Evolutionary conservation across 1,140 invertebrate genomes (phyloP).

Genomic region (Popillia japonica): DNA sequence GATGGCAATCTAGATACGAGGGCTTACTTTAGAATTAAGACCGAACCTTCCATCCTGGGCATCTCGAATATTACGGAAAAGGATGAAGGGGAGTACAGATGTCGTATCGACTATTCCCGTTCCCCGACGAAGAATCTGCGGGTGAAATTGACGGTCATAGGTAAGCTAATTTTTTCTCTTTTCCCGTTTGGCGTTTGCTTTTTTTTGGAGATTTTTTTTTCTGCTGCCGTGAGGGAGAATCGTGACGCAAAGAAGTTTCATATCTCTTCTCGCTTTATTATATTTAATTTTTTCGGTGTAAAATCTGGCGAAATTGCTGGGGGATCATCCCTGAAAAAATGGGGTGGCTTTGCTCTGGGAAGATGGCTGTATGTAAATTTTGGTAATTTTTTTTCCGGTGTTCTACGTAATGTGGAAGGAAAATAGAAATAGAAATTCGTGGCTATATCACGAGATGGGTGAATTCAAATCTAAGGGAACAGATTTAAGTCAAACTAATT

Average conservation of each 20-base stretch:
- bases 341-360: too few relatives aligned
- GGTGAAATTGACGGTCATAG: conserved; percentile 73
- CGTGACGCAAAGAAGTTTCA: too few relatives aligned
- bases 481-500: too few relatives aligned
- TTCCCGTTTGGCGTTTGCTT: too few relatives aligned
- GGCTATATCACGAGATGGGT: too few relatives aligned
- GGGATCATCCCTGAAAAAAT: neutral
- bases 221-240: too few relatives aligned
- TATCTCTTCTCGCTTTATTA: neutral
- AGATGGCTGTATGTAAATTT: too few relatives aligned
- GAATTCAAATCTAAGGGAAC: too few relatives aligned
- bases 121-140: conserved; percentile 76
- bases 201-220: conserved; percentile 34
- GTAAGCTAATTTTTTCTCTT: conserved; percentile 64
- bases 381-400: too few relatives aligned
- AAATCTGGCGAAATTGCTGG: neutral
- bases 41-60: conserved; percentile 70
- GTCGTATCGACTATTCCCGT: conserved; percentile 74
- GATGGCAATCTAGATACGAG: conserved; percentile 65
- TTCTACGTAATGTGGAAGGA: too few relatives aligned
- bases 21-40: conserved; percentile 66
- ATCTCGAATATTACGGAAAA: conserved; percentile 70
- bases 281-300: neutral
- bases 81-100: conserved; percentile 73
- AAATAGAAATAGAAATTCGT: too few relatives aligned